Evolutionary conservation across 2,113 vertebrate genomes (phyloP).

Genomic region (Hirundichthys speculiger): DNA sequence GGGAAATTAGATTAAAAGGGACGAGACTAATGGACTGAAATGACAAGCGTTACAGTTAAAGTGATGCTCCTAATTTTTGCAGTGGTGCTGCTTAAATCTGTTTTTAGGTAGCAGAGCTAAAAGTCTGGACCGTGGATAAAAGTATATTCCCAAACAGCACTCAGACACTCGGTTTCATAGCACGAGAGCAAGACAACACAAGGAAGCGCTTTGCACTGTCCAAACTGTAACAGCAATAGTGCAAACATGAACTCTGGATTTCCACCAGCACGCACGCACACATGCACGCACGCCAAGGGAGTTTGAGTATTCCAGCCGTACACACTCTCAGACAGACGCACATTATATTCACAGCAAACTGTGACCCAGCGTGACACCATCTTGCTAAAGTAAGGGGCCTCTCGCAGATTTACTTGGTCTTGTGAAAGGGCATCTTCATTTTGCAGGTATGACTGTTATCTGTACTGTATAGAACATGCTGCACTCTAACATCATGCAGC

Average conservation of each 20-base stretch:
- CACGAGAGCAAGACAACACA: conserved; percentile 35
- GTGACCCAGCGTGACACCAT: conserved; percentile 51
- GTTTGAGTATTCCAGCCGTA: conserved; percentile 49
- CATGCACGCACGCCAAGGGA: conserved; percentile 23
- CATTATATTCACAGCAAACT: conserved; percentile 59
- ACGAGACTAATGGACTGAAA: no score
- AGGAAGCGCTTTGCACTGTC: conserved; percentile 42
- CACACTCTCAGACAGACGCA: conserved; percentile 21
- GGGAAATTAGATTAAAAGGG: no score
- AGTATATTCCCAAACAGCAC: neutral
- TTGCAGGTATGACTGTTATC: neutral
- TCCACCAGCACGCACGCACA: conserved; percentile 22
- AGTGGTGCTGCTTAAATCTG: no score
- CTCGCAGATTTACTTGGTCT: conserved; percentile 35
- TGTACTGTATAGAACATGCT: neutral
- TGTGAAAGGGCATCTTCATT: conserved; percentile 1
- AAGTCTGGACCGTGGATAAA: no score
- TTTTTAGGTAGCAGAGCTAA: no score
- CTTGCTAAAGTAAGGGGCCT: conserved; percentile 54
- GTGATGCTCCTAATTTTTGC: no score
- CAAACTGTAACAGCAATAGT: conserved; percentile 48
- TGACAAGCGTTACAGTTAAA: no score
- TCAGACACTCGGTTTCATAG: conserved; percentile 42
- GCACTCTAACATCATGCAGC: no score
- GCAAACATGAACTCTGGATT: conserved; percentile 50